Percentiles rank a stretch among this genome's conserved stretches.
phyloP scores from a whole-genome alignment of 2,113 vertebrate genomes.

The Periophthalmus modestus region DNA sequence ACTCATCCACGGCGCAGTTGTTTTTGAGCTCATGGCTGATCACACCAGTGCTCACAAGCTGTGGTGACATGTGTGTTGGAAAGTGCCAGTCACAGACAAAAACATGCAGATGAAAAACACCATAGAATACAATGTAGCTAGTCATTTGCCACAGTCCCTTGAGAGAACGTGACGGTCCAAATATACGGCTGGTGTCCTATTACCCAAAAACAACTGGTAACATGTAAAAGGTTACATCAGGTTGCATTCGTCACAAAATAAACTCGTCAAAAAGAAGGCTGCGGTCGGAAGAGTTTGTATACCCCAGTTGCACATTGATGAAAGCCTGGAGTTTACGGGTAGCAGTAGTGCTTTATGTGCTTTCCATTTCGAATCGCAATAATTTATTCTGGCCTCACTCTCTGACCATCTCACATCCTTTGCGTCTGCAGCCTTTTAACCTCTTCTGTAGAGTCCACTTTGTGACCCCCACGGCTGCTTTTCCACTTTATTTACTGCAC shows the following conservation, averaged over 20 bases:
- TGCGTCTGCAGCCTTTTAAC: conserved; percentile 31
- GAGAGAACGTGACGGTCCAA: not conserved
- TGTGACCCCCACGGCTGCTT: conserved; percentile 61
- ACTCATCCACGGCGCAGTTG: conserved; percentile 43
- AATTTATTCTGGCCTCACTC: conserved; percentile 41
- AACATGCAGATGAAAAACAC: conserved; percentile 47
- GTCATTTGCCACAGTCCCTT: conserved; percentile 33
- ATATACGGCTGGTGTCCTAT: conserved; percentile 2
- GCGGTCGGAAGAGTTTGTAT: conserved; percentile 18
- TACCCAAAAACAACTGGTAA: conserved; percentile 30
- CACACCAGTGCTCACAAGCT: conserved; percentile 47
- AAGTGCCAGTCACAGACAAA: conserved; percentile 39
- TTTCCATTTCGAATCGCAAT: conserved; percentile 31
- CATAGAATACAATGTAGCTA: conserved; percentile 45
- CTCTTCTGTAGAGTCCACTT: conserved; percentile 33
- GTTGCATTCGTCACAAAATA: conserved; percentile 1
- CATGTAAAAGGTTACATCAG: conserved; percentile 16
- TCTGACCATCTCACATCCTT: conserved; percentile 17
- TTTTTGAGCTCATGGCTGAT: conserved; percentile 64
- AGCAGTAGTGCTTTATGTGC: conserved; percentile 27
- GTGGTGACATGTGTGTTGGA: conserved; percentile 63
- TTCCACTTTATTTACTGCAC: conserved; percentile 70
- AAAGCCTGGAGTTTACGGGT: conserved; percentile 52
- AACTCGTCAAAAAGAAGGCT: not conserved
- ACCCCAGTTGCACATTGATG: conserved; percentile 19